Base-by-base conservation (phyloP, 1,140 invertebrate genomes). In the Drosophila setifemur region DNA sequence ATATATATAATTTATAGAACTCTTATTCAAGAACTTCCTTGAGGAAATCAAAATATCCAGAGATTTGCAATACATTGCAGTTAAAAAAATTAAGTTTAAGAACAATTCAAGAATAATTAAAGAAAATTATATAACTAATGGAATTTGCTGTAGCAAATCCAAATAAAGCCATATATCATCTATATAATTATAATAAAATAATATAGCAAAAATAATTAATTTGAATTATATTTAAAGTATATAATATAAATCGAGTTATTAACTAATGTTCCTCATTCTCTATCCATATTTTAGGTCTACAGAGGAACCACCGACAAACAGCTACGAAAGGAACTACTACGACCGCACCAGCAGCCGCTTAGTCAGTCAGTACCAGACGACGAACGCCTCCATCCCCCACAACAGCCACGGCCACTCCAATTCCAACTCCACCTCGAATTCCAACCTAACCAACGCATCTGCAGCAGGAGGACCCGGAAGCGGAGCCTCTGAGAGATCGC, bases 281-380 rank as follows among this genome's bases (percentile, higher is more conserved):
- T 26, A 0, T 43, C 6, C 7, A 1, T 16, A 47, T 64, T 49
- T 37, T 42, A 92, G 92, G 82, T 92, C 92, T 83, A 90, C 91
- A 64, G 92, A 92, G 70, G 92, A 92, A 81, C 81, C 89, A 88
- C 78, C 89, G 69, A 79, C 81, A 75, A 90, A 88, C 61, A 88
- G 72, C 70, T 87, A 83, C 76, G 85, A 88, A 83, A 78, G 89
- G 77, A 89, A 90, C 64, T 92, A 92, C 73, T 92, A 91, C 89
- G 92, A 92, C 54, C 90, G 92, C 64, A 25, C 57, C 53, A 66
- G 25, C 58, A 90, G 67, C 64, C 76, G 82, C 76, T 49, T 82
- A 69, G 73, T 83, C 69, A 74, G 44, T 69, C 57, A 61, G 19
- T 85, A 86, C 29, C 81, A 86, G 74, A 19, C 79, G 35, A 77